Conservation (phyloP, 2,113 vertebrate genomes). For the Chionis minor region DNA sequence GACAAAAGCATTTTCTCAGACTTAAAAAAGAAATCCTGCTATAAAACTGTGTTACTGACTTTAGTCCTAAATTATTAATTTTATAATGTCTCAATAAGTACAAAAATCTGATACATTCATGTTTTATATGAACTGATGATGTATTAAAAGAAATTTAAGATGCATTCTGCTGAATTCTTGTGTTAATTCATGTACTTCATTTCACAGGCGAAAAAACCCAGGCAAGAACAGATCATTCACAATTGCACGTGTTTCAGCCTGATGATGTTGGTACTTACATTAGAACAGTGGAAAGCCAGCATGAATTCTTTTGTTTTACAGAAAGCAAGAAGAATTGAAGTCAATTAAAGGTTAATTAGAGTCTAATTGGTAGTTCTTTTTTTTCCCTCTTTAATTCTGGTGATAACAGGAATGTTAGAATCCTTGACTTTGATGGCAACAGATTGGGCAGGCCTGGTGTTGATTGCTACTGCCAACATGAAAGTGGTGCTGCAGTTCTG, state of each 20-base stretch:
- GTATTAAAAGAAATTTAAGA: not conserved
- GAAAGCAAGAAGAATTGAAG: constrained; percentile 32
- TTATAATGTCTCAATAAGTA: not conserved
- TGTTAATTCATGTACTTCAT: not conserved
- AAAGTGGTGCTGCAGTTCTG: constrained; percentile 92
- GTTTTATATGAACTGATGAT: not conserved
- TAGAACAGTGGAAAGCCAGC: constrained; percentile 18
- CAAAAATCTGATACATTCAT: not conserved
- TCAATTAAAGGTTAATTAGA: constrained; percentile 46
- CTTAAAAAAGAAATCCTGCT: not conserved
- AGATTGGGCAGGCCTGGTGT: constrained; percentile 96
- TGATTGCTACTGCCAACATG: constrained; percentile 95
- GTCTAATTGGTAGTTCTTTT: constrained; percentile 1
- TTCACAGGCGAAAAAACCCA: not conserved
- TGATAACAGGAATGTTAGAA: constrained; percentile 45
- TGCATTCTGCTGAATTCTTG: not conserved
- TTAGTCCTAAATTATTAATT: not conserved
- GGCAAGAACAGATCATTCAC: not conserved
- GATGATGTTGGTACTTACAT: constrained; percentile 7
- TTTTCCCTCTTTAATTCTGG: not conserved
- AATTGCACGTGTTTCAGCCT: not conserved
- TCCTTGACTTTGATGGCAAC: constrained; percentile 86
- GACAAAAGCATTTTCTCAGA: not conserved
- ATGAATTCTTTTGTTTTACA: constrained; percentile 35
- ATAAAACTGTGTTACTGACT: not conserved